A percentile compares a stretch with the other conserved stretches of the same genome.
These are phyloP conservation scores for Gallirallus australis DNA, from an alignment of 2,797 vertebrate species.

Conservation along the genomic window DNA sequence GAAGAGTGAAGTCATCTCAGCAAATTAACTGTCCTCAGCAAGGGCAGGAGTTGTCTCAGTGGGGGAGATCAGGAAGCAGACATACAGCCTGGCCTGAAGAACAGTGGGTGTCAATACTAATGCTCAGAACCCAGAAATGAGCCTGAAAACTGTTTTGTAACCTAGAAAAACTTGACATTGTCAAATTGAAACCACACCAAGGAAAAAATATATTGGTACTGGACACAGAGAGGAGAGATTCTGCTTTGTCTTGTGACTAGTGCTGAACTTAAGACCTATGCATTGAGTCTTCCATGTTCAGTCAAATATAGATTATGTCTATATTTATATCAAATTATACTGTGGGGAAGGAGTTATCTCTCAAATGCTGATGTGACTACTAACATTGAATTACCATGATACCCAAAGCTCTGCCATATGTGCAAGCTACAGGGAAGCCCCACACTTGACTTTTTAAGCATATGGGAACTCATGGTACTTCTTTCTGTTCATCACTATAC, in stretches of 20 bases:
- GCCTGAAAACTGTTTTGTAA: neutral
- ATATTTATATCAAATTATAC: neutral
- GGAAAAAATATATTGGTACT: neutral
- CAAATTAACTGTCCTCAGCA: neutral
- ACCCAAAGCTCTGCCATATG: neutral
- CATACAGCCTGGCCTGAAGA: neutral
- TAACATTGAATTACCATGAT: neutral
- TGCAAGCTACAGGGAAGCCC: neutral
- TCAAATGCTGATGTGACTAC: neutral
- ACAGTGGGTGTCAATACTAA: neutral
- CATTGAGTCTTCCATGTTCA: neutral
- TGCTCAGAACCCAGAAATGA: neutral
- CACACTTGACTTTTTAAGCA: neutral
- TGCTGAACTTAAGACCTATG: neutral
- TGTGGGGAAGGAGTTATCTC: neutral
- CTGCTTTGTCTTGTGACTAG: neutral
- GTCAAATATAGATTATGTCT: neutral
- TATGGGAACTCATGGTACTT: neutral
- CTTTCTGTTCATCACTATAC: neutral
- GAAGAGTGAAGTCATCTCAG: neutral
- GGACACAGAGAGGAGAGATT: neutral
- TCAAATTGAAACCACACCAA: neutral
- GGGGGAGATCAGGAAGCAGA: neutral
- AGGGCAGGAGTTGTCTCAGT: neutral
- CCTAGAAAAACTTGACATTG: neutral